These are phyloP conservation scores for Patagioenas fasciata DNA, from an alignment of 2,113 vertebrate genomes.

Conservation along the genomic window DNA sequence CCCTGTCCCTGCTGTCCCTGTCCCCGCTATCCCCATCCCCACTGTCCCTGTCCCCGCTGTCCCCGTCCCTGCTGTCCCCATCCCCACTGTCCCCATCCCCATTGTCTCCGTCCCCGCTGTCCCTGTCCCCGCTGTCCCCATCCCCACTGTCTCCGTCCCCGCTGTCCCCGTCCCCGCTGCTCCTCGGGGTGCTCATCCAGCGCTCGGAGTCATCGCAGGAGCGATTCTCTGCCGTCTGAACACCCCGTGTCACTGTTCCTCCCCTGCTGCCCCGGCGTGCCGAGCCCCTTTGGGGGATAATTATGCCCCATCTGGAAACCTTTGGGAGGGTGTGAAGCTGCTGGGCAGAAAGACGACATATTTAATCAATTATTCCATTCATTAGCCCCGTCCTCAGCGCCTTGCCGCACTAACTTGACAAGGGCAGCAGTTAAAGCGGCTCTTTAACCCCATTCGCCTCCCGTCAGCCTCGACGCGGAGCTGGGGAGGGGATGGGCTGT, in stretches of 20 bases:
- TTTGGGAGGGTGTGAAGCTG: slow-evolving; percentile 52
- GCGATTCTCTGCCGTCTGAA: slow-evolving; percentile 22
- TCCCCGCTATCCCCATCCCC: no score
- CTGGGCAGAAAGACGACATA: slow-evolving; percentile 24
- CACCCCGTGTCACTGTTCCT: background rate
- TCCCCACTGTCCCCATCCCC: no score
- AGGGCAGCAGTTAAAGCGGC: background rate
- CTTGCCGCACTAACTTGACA: slow-evolving; percentile 9
- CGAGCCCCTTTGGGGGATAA: slow-evolving; percentile 28
- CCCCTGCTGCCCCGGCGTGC: background rate
- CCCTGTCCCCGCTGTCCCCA: no score
- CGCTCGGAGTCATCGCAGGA: slow-evolving; percentile 29
- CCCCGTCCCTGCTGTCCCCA: no score
- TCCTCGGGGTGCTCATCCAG: background rate
- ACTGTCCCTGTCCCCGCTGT: no score
- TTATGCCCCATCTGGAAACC: slow-evolving; percentile 52
- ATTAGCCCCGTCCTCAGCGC: background rate
- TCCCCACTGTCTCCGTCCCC: no score
- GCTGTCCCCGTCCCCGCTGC: background rate
- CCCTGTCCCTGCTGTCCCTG: no score
- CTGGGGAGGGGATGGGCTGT: background rate
- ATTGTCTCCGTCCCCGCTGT: no score
- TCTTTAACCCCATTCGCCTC: background rate
- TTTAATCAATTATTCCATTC: slow-evolving; percentile 61
- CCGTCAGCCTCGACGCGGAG: background rate